Percentiles rank a stretch among this genome's conserved stretches.
These are phyloP conservation scores for Proteles cristata DNA, from an alignment of 2,113 vertebrate genomes.

Conservation along the genomic window DNA sequence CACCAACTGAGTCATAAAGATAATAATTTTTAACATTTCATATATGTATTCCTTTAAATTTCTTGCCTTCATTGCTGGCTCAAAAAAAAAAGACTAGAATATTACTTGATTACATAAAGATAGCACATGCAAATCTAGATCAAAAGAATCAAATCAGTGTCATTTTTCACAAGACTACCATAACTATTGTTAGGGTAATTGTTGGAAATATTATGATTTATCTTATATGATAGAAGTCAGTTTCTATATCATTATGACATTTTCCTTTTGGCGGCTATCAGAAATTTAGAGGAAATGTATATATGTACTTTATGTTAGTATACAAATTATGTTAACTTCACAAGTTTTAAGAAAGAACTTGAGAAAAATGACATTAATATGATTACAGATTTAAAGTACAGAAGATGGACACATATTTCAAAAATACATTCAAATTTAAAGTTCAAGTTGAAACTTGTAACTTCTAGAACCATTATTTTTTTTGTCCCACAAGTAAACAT, in stretches of 20 bases:
- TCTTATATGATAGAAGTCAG: background rate
- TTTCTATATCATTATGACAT: constrained; percentile 1
- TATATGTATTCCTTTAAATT: background rate
- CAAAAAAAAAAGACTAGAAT: background rate
- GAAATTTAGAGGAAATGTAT: constrained; percentile 27
- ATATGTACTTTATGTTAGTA: background rate
- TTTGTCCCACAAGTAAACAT: background rate
- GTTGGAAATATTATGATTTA: constrained; percentile 56
- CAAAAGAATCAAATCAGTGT: background rate
- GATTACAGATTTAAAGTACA: background rate
- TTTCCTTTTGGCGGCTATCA: constrained; percentile 46
- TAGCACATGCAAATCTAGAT: background rate
- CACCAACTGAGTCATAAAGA: background rate
- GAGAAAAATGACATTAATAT: background rate
- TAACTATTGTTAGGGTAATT: background rate
- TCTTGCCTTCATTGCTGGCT: background rate
- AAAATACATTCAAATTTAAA: background rate
- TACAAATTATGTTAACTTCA: constrained; percentile 36
- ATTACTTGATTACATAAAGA: background rate
- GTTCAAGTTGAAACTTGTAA: background rate
- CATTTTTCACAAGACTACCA: background rate
- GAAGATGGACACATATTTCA: background rate
- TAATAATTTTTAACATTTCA: background rate
- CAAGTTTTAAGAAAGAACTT: constrained; percentile 1
- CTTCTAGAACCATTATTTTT: background rate